Conservation (phyloP, 37 sponge, comb jelly and placozoan species). For the Tethya wilhelma region DNA sequence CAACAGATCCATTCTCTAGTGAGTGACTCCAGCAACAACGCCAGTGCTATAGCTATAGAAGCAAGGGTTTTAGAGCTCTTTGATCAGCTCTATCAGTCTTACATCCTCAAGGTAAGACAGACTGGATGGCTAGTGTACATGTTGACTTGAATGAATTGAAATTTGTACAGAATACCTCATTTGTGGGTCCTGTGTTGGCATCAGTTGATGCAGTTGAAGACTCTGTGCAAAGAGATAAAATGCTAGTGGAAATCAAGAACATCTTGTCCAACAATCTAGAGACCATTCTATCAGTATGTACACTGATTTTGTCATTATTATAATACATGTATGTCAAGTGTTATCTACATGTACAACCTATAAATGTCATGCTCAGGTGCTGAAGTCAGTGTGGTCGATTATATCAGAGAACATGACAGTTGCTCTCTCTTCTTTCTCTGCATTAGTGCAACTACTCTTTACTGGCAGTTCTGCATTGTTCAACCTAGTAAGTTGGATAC, state of each 20-base stretch:
- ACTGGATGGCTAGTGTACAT: not conserved
- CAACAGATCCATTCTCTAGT: conserved; percentile 19
- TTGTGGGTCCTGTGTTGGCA: too few relatives aligned
- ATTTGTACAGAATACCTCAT: not conserved
- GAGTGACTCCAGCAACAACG: not conserved
- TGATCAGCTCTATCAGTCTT: conserved; percentile 48
- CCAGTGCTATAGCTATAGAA: too few relatives aligned
- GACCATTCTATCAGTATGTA: conserved; percentile 47
- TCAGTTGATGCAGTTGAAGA: too few relatives aligned
- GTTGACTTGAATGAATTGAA: not conserved
- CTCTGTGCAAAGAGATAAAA: not conserved
- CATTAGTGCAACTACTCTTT: conserved; percentile 32
- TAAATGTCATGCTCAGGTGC: conserved; percentile 43
- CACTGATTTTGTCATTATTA: not conserved
- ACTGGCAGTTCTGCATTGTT: conserved; percentile 36
- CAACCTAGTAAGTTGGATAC: conserved; percentile 24
- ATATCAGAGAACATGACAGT: conserved; percentile 39
- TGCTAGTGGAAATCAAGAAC: not conserved
- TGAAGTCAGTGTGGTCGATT: conserved; percentile 62
- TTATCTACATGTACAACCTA: too few relatives aligned
- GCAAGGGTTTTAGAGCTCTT: conserved; percentile 30
- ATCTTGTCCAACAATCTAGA: conserved; percentile 32
- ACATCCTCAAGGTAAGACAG: conserved; percentile 21
- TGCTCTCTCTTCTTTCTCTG: conserved; percentile 31
- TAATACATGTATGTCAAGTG: not conserved